phyloP scores from a whole-genome alignment of 2,888 invertebrate genomes.

The Nyleta sp. region DNA sequence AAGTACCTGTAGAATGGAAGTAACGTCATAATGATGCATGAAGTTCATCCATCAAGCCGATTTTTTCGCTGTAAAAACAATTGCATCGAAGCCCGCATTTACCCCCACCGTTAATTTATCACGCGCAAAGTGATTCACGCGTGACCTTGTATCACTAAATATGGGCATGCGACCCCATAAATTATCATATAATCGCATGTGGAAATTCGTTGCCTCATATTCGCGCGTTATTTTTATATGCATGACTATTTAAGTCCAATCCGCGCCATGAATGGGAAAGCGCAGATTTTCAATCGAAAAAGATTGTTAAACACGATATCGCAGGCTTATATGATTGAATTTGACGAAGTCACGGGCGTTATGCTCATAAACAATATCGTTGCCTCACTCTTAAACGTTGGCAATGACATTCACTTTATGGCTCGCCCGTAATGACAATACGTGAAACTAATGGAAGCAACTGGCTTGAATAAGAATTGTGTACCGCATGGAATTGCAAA shows the following conservation, averaged over 20 bases:
- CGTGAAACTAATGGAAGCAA: constrained; percentile 2
- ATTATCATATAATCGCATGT: constrained; percentile 39
- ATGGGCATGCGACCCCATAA: constrained; percentile 26
- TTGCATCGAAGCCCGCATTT: constrained; percentile 3
- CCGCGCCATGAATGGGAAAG: constrained; percentile 7
- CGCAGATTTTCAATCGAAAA: neutral
- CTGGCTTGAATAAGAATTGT: neutral
- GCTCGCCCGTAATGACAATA: constrained; percentile 22
- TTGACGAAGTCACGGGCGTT: constrained; percentile 10
- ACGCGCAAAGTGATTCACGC: constrained; percentile 40
- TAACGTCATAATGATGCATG: constrained; percentile 30
- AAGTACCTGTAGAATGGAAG: constrained; percentile 42
- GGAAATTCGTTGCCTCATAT: constrained; percentile 45
- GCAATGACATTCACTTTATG: constrained; percentile 43
- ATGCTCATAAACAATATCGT: constrained; percentile 19
- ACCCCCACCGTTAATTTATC: constrained; percentile 11
- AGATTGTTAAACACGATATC: constrained; percentile 16
- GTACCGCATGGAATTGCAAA: neutral
- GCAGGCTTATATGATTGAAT: neutral
- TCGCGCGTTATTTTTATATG: constrained; percentile 23
- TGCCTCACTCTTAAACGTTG: constrained; percentile 20
- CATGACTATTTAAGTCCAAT: constrained; percentile 30
- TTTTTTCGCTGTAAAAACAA: constrained; percentile 20
- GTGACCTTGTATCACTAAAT: constrained; percentile 37
- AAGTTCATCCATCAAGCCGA: constrained; percentile 40